Evolutionary conservation across 2,113 vertebrate genomes (phyloP), one percentile per base, ranked within the genome.

Genomic region (Tichodroma muraria): DNA sequence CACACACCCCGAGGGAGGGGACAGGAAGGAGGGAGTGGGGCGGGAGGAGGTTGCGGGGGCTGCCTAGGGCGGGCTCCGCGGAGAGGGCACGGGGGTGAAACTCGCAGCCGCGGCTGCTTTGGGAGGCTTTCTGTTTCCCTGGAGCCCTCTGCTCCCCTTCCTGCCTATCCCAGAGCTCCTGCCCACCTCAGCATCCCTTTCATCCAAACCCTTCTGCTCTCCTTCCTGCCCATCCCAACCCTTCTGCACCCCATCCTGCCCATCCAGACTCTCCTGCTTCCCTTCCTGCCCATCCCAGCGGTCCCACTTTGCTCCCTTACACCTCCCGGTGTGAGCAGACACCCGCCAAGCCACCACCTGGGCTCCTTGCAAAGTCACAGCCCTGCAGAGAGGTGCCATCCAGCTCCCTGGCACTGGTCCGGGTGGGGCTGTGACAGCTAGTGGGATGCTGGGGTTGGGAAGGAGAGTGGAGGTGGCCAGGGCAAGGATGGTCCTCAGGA

Each of bases 21-120:
- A 95, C 73, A 52, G 92, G 91, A 77, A 80, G 49, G 38, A 24
- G 28, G 45, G 30, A 38, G 65, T 10, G 23, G 49, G 24, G 23
- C 1, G 6, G 61, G 57, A 45, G 85, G 68, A 54, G 57, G 28
- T 4, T 59, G 52, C 1, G 54, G 80, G 44, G 31, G 30, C 52
- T 73, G 68, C 76, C 68, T 53, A 22, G 45, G 37, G 68, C 6
- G 5, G n/a, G 52, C 11, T 2, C 20, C 64, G 49, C 15, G 1
- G 38, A n/a, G 68, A 81, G 80, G 57, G 57, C 88, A 35, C 33
- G 10, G 18, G 71, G 30, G 71, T 30, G 13, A 40, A 90, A 30
- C 17, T 45, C 31, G 0, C 6, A 1, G 27, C 9, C 45, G 15
- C 0, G 10, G 22, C 0, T 0, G 2, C 0, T 50, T 44, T 25